Evolutionary conservation across 2,888 invertebrate species (phyloP), one percentile per base, ranked within the genome.

Genomic region (Ferrisia virgata): DNA sequence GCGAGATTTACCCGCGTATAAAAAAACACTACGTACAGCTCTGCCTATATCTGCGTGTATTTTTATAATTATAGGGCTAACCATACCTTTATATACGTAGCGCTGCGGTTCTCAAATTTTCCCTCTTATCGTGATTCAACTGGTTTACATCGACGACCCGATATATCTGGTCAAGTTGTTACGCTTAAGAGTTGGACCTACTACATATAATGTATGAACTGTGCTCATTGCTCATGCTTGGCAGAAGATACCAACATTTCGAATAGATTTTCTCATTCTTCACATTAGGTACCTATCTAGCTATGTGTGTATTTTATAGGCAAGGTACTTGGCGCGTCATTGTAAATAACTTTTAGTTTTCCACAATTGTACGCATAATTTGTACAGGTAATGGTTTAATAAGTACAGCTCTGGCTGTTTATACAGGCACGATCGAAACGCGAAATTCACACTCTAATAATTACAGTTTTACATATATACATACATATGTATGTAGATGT

Each of bases 21-120:
- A n/a, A n/a, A n/a, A n/a, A n/a, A n/a, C 36, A 11, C 47, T 4
- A 47, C 3, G 18, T 18, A 3, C 47, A 18, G 18, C 6, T 43
- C 5, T 47, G n/a, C 47, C 53, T n/a, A 36, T 36, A 18, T 76
- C 33, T 28, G 22, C n/a, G 58, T 58, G n/a, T 76, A 28, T 64
- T 64, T 76, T 76, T 33, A 76, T 76, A 76, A 76, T 76, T 76
- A 76, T 76, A 76, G 72, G 72, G 72, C 36, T 76, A 4, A 2
- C n/a, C 36, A n/a, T n/a, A n/a, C n/a, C n/a, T n/a, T n/a, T n/a
- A n/a, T n/a, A n/a, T 33, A 76, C 18, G 72, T 36, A 76, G 9
- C 72, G 33, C 36, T 18, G 72, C 36, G 72, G 33, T 36, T 31
- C 72, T 76, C 72, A 76, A 76, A 76, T 76, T 76, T 76, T 76